These are phyloP conservation scores for Microctonus brassicae DNA, from an alignment of 2,888 invertebrate genomes.

Conservation along the genomic window DNA sequence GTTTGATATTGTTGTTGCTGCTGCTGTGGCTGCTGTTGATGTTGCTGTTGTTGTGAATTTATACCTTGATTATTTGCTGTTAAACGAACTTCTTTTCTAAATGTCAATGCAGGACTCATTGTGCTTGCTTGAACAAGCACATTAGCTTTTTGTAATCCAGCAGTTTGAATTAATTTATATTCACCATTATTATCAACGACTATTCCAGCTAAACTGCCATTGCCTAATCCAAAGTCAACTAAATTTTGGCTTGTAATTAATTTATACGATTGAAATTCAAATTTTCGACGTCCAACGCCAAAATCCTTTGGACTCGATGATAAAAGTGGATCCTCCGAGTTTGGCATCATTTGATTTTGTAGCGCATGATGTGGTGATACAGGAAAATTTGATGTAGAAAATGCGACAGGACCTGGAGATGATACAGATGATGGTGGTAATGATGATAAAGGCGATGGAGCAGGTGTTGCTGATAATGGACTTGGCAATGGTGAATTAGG, in stretches of 20 bases:
- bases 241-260: slow-evolving; percentile 72
- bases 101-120: slow-evolving; percentile 62
- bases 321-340: slow-evolving; percentile 86
- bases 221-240: slow-evolving; percentile 72
- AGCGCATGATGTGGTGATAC: slow-evolving; percentile 72
- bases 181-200: slow-evolving; percentile 76
- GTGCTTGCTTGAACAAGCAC: slow-evolving; percentile 63
- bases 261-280: slow-evolving; percentile 75
- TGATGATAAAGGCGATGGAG: slow-evolving; percentile 70
- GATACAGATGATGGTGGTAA: slow-evolving; percentile 67
- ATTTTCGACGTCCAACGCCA: slow-evolving; percentile 70
- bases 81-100: slow-evolving; percentile 64
- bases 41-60: slow-evolving; percentile 43
- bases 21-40: slow-evolving; percentile 35
- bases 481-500: slow-evolving; percentile 74
- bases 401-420: slow-evolving; percentile 63
- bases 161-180: slow-evolving; percentile 75
- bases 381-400: slow-evolving; percentile 64
- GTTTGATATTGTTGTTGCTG: slow-evolving; percentile 45
- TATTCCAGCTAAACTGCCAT: slow-evolving; percentile 73
- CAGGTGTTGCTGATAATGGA: slow-evolving; percentile 76
- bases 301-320: slow-evolving; percentile 89
- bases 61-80: slow-evolving; percentile 55
- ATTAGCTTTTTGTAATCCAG: slow-evolving; percentile 69
- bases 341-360: slow-evolving; percentile 88